Percentiles rank a stretch among this genome's conserved stretches.
Evolutionary conservation across 2,113 vertebrate genomes (phyloP).

Genomic region (Andinoacara biseriatus): DNA sequence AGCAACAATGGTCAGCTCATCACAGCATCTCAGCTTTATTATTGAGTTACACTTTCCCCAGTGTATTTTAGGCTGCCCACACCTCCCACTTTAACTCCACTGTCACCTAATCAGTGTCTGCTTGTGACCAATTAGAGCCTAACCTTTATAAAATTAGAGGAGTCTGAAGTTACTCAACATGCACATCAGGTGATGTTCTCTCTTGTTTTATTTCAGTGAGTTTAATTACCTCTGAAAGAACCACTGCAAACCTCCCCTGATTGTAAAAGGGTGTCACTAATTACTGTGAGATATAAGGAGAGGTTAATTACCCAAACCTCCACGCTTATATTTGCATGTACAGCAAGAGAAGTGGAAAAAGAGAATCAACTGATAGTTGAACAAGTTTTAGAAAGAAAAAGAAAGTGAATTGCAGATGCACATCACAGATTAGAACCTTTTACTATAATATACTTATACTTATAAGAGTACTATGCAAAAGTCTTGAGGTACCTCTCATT

Average conservation of each 20-base stretch:
- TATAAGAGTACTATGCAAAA: neutral
- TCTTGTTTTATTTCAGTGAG: neutral
- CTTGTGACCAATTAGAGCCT: neutral
- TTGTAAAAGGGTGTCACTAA: neutral
- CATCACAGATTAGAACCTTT: neutral
- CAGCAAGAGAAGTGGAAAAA: neutral
- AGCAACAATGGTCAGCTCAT: neutral
- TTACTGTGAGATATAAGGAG: neutral
- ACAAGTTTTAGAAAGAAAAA: neutral
- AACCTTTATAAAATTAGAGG: neutral
- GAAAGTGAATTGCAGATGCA: neutral
- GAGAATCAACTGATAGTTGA: neutral
- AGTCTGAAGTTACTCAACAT: neutral
- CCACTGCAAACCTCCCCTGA: neutral
- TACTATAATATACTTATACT: no score
- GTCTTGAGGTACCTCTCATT: neutral
- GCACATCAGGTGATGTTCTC: neutral
- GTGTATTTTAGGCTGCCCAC: neutral
- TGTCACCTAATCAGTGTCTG: neutral
- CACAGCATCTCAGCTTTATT: no score
- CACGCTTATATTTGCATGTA: neutral
- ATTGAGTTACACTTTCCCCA: neutral
- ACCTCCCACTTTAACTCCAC: neutral
- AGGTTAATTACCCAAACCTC: neutral
- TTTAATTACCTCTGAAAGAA: conserved; percentile 1